Base-by-base conservation (phyloP, 2,797 vertebrate species). In the Apodemus agrarius region DNA sequence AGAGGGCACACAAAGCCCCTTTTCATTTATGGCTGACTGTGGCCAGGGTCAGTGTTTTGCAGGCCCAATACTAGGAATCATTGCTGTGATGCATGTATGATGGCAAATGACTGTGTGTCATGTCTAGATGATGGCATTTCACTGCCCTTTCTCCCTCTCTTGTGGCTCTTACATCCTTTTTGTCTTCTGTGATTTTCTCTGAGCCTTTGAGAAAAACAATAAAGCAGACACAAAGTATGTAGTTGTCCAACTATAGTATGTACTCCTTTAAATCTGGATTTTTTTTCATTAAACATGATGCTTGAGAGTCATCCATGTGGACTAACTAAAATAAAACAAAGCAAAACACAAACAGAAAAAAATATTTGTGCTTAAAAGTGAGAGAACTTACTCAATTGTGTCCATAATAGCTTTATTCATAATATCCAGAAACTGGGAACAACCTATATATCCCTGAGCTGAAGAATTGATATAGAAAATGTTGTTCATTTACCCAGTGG, bases 231-330 rank as follows among this genome's bases (percentile, higher is more conserved):
- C 43, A 43, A 43, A 43, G 43, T 78, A 79, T 31, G 85, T 26
- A 87, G 49, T 72, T 87, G 87, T 69, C 6, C 85, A 90, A 89
- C 22, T 80, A 81, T 5, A 76, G 43, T 57, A 69, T 57, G 22
- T 76, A 75, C 49, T 31, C 54, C 83, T 93, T 89, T 85, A 94
- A 96, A 72, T 43, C 37, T 89, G 86, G 21, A 40, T 75, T 75
- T 93, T 92, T 93, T 96, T 19, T 79, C 22, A 29, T 29, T 92
- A 75, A 94, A 61, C 65, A 81, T 90, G 59, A 84, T 89, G 52
- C 59, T 95, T 92, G 83, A 94, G 54, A 87, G 26, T 84, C 54
- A 94, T 82, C 57, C 89, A 65, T 54, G 46, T 89, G 83, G 91
- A 89, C 49, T 89, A 87, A 94, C 79, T 91, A 80, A 61, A 93